These are phyloP conservation scores for Lophotriccus pileatus DNA, from an alignment of 2,797 vertebrate species.

Conservation along the genomic window DNA sequence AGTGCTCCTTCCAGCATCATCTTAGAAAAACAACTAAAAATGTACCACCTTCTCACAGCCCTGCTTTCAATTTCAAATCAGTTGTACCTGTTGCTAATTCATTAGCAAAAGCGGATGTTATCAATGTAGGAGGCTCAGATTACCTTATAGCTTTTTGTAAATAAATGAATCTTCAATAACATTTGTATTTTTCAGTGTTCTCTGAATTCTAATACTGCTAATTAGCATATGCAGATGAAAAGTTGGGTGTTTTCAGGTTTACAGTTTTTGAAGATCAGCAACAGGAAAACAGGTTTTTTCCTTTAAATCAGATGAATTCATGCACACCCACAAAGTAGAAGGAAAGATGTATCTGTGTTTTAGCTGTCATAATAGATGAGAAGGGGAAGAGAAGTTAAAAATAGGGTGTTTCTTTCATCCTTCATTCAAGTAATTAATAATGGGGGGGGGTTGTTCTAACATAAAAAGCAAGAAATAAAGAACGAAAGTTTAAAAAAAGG, in stretches of 20 bases:
- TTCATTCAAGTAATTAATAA: background rate
- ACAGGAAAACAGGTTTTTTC: background rate
- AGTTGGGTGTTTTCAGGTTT: background rate
- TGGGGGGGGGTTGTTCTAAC: accelerated
- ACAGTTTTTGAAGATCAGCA: background rate
- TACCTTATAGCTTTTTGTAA: background rate
- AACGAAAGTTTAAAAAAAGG: background rate
- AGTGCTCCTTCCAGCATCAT: background rate
- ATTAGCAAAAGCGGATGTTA: background rate
- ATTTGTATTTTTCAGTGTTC: background rate
- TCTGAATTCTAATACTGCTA: background rate
- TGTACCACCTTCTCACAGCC: background rate
- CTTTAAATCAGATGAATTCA: background rate
- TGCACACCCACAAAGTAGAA: background rate
- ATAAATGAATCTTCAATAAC: background rate
- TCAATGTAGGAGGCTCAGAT: background rate
- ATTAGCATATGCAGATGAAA: background rate
- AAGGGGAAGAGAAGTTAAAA: background rate
- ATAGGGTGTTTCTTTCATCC: background rate
- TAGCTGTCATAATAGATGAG: background rate
- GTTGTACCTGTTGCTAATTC: background rate
- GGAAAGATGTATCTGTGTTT: background rate
- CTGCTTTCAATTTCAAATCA: background rate
- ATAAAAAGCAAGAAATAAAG: background rate
- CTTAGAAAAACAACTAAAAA: background rate